phyloP scores from a whole-genome alignment of 2,888 invertebrate species.

The Hypercompe scribonia region DNA sequence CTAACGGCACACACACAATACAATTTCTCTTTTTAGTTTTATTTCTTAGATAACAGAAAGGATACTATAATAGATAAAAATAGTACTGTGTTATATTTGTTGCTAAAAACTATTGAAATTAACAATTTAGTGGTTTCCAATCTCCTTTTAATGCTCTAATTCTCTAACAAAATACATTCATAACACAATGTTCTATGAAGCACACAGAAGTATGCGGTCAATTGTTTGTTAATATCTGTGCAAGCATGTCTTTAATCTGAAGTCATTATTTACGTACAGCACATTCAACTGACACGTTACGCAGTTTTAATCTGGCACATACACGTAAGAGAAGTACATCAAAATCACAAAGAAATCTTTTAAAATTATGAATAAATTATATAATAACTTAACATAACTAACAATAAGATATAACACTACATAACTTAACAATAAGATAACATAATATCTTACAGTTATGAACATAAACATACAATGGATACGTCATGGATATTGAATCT shows the following conservation, averaged over 20 bases:
- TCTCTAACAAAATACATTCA: background rate
- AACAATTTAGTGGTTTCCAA: background rate
- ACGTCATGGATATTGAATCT: background rate
- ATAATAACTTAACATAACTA: too few relatives aligned
- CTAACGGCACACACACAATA: too few relatives aligned
- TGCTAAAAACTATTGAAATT: background rate
- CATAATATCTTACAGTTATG: background rate
- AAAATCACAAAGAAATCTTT: slow-evolving; percentile 36
- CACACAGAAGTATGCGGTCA: background rate
- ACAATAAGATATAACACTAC: too few relatives aligned
- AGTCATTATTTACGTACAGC: slow-evolving; percentile 32
- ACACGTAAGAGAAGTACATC: slow-evolving; percentile 36
- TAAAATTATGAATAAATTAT: slow-evolving; percentile 23
- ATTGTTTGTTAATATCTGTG: background rate
- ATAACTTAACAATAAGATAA: too few relatives aligned
- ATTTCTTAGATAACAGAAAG: background rate
- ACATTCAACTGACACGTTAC: slow-evolving; percentile 41
- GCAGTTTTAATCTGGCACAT: slow-evolving; percentile 28
- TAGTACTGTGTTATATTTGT: background rate
- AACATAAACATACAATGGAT: background rate
- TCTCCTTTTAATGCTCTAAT: background rate
- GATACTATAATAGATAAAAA: background rate
- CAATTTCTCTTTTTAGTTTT: too few relatives aligned
- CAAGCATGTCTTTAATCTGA: slow-evolving; percentile 18
- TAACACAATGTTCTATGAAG: slow-evolving; percentile 1